Evolutionary conservation across 2,797 vertebrate genomes (phyloP), one percentile per base, ranked within the genome.

Genomic region (Cichlasoma orientale): DNA sequence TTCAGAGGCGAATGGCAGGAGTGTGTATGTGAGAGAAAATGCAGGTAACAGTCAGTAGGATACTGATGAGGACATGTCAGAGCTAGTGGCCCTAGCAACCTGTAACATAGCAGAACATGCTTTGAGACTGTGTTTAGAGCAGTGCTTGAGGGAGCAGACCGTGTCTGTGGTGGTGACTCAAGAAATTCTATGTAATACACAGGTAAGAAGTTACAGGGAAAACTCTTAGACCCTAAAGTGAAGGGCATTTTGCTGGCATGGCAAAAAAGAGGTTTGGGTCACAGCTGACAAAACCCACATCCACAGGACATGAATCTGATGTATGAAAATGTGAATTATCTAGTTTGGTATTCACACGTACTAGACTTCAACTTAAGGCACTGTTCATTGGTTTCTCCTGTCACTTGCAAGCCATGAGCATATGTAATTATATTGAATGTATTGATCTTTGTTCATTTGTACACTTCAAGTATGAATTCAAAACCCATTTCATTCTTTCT

Each of bases 401-500:
- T 29, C 29, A 68, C 50, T 68, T 68, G 25, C 18, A 50, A 19
- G 41, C 23, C 16, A 68, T 50, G 10, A n/a, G 44, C 18, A n/a
- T 44, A 27, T 63, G 68, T 79, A 0, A 59, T 74, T 29, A 52
- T 52, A 36, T 8, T 74, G 12, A 31, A 36, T 74, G 4, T 8
- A 5, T 33, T 56, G 5, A 56, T 41, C 4, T 33, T 2, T 27
- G 18, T 12, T 21, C 12, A 57, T 76, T 44, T 78, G 14, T n/a
- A 58, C 18, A 75, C 33, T 57, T 63, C 33, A 36, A 58, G 23
- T 8, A 9, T 74, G 31, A 75, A 54, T 81, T 74, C 66, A 33
- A 88, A 75, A 79, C 72, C 86, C 55, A 72, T 55, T 80, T 84
- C 23, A 80, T 41, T 77, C 52, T 59, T 77, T 79, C 76, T 80